These are phyloP conservation scores for Atrichornis clamosus DNA, from an alignment of 2,113 vertebrate genomes.

Conservation along the genomic window DNA sequence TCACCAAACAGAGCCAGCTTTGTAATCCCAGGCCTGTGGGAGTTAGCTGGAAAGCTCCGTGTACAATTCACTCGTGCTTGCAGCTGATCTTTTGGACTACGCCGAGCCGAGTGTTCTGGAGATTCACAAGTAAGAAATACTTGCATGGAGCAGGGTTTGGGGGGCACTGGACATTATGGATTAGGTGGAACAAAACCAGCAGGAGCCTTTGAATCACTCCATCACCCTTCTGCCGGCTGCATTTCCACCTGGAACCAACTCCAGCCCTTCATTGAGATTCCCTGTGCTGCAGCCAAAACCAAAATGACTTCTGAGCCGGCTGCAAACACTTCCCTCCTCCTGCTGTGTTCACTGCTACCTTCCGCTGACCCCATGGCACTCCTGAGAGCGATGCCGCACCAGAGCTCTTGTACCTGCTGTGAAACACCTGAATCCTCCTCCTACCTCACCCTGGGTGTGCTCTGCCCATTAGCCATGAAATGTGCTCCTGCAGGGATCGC, in stretches of 20 bases:
- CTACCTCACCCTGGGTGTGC: background rate
- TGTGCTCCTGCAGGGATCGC: accelerated
- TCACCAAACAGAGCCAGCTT: background rate
- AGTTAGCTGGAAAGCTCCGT: accelerated
- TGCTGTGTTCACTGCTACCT: background rate
- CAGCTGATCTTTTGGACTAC: accelerated
- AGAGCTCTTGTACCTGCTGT: background rate
- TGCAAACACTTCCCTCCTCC: background rate
- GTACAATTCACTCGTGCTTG: accelerated
- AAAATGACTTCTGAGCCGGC: background rate
- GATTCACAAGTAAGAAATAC: background rate
- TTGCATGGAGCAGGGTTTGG: accelerated
- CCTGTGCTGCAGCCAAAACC: background rate
- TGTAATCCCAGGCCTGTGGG: background rate
- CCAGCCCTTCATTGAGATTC: background rate
- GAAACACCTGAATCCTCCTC: background rate
- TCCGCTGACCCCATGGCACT: background rate
- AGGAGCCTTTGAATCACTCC: accelerated
- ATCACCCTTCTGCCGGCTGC: accelerated
- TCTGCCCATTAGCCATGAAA: accelerated
- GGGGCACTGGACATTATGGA: accelerated
- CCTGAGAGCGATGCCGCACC: accelerated
- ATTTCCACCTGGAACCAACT: background rate
- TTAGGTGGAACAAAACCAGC: background rate
- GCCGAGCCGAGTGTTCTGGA: accelerated